phyloP scores from a whole-genome alignment of 2,888 invertebrate species.

The Schizotus pectinicornis region DNA sequence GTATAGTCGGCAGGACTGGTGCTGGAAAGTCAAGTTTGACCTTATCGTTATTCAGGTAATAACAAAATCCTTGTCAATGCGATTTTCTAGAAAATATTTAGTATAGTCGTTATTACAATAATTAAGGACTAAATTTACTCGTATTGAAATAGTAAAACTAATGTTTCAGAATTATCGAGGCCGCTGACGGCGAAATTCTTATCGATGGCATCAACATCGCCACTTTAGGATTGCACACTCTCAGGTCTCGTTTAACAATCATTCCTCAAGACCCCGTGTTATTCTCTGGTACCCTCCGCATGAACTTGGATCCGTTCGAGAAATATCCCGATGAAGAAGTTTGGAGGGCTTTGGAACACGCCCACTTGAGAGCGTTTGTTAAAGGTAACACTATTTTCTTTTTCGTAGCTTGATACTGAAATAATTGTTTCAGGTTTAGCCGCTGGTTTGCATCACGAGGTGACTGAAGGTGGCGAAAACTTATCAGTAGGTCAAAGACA shows the following conservation, averaged over 20 bases:
- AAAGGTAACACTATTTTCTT: background rate
- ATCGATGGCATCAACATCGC: constrained; percentile 61
- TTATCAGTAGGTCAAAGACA: constrained; percentile 91
- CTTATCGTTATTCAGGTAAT: constrained; percentile 79
- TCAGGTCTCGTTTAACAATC: constrained; percentile 63
- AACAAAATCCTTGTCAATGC: too few relatives aligned
- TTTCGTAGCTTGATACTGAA: constrained; percentile 69
- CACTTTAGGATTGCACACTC: constrained; percentile 59
- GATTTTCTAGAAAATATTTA: too few relatives aligned
- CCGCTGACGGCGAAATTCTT: constrained; percentile 79
- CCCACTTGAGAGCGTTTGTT: constrained; percentile 66
- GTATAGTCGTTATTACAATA: too few relatives aligned
- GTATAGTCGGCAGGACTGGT: constrained; percentile 89
- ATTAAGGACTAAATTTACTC: too few relatives aligned
- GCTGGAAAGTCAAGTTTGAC: constrained; percentile 93
- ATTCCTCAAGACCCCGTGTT: constrained; percentile 72
- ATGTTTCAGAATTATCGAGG: constrained; percentile 77
- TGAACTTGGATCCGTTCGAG: constrained; percentile 76
- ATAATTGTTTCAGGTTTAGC: constrained; percentile 66
- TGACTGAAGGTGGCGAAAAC: constrained; percentile 76
- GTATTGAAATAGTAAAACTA: too few relatives aligned
- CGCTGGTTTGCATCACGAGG: too few relatives aligned
- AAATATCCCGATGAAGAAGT: constrained; percentile 70
- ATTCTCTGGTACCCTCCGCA: constrained; percentile 64
- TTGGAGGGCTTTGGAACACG: constrained; percentile 75